phyloP scores from a whole-genome alignment of 1,140 invertebrate genomes.

The Vollenhovia emeryi region DNA sequence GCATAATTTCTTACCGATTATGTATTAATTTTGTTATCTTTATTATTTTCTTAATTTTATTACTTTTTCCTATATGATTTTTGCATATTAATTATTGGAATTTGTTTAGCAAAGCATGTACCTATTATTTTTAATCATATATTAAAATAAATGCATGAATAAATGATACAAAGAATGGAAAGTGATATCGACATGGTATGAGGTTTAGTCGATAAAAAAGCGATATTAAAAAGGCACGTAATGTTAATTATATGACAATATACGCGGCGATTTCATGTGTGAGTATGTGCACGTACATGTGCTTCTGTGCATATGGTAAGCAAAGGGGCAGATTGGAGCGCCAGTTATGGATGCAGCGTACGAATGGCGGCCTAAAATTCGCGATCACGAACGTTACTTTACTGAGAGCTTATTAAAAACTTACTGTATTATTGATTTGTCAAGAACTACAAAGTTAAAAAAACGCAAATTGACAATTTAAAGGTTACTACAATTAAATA shows the following conservation, averaged over 20 bases:
- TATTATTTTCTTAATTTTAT: neutral
- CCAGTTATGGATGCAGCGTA: constrained; percentile 74
- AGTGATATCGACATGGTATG: neutral
- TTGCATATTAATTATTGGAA: neutral
- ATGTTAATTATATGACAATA: neutral
- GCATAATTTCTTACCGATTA: neutral
- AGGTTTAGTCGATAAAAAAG: neutral
- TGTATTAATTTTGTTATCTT: neutral
- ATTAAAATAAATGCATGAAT: neutral
- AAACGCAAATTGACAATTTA: neutral
- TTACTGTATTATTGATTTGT: neutral
- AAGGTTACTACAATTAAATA: neutral
- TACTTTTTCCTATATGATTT: neutral
- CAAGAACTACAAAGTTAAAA: neutral
- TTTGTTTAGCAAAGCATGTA: neutral
- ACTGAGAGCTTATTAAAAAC: neutral
- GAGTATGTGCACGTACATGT: constrained; percentile 44
- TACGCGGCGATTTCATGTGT: constrained; percentile 29
- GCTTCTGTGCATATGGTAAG: constrained; percentile 58
- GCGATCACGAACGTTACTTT: constrained; percentile 40
- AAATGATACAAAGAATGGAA: neutral
- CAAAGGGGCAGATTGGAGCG: constrained; percentile 68
- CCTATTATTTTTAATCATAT: neutral
- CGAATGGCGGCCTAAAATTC: constrained; percentile 75
- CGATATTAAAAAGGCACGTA: constrained; percentile 44